Base-by-base conservation (phyloP, 2,888 invertebrate genomes). In the Linnaemya tessellans region DNA sequence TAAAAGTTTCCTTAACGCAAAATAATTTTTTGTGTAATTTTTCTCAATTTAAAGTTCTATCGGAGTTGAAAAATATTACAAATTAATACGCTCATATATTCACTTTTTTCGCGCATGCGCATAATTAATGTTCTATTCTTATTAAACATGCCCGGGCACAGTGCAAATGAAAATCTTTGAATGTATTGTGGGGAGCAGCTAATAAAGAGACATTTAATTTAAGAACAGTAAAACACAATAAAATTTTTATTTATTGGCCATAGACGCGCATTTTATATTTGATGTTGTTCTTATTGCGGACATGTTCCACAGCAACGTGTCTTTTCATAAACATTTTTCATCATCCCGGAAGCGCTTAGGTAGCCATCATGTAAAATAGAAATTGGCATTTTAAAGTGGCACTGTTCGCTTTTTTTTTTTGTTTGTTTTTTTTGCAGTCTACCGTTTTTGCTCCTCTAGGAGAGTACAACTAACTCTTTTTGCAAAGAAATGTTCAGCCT, bases 321-420 rank as follows among this genome's bases (percentile, higher is more conserved):
- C n/a, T 35, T 58, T 30, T 1, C 13, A 58, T n/a, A 10, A 38
- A 38, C 30, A 60, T 60, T 60, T 38, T 38, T 35, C 35, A 20
- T 60, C 38, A 60, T 60, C 38, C 38, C 60, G 60, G 60, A 60
- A 60, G 38, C 35, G 1, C 10, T 1, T 1, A 20, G 10, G 56
- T 56, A 25, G 22, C 5, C 56, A 30, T 56, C 56, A 30, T 25
- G 25, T 56, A 25, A 25, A 22, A 56, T 56, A 56, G 38, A 18
- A 38, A 20, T 60, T 60, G 60, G 18, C 60, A 60, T 38, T 60
- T 60, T 38, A 8, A 58, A 58, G 35, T 35, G 58, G 10, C 60
- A 38, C 18, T 60, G 18, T 38, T 38, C 5, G 2, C 30, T 30
- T 30, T 30, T 30, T 2, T 30, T 30, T 30, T 30, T 30, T 30